Evolutionary conservation across 1,140 invertebrate species (phyloP).

Genomic region (Melitaea cinxia): DNA sequence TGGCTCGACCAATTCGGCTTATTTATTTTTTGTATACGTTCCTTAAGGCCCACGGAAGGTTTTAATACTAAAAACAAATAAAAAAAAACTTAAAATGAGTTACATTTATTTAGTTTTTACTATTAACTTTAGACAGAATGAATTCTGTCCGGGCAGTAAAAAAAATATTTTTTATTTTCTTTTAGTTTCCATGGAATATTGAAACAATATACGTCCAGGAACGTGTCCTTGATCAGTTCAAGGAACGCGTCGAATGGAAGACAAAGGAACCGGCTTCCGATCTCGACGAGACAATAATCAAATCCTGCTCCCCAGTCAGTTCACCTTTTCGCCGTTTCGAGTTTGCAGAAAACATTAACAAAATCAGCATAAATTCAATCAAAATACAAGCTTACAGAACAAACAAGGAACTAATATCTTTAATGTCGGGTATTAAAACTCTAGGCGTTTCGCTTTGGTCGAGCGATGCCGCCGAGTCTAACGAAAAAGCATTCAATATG

Average conservation of each 20-base stretch:
- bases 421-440: conserved; percentile 25
- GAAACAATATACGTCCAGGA: conserved; percentile 50
- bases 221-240: conserved; percentile 40
- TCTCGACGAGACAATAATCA: background rate
- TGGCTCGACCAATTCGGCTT: no score
- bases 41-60: no score
- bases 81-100: no score
- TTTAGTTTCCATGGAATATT: conserved; percentile 50
- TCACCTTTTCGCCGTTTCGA: conserved; percentile 41
- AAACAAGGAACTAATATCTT: conserved; percentile 46
- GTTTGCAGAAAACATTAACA: conserved; percentile 14
- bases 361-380: conserved; percentile 9
- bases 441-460: conserved; percentile 48
- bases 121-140: no score
- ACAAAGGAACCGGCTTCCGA: background rate
- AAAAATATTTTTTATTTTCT: conserved; percentile 16
- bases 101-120: no score
- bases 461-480: conserved; percentile 40
- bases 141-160: no score
- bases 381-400: conserved; percentile 52
- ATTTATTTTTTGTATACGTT: no score
- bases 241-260: conserved; percentile 42
- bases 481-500: conserved; percentile 40
- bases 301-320: conserved; percentile 21
- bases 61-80: no score